These are phyloP conservation scores for Chaunax sp. DNA, from an alignment of 2,797 vertebrate species.

Conservation along the genomic window DNA sequence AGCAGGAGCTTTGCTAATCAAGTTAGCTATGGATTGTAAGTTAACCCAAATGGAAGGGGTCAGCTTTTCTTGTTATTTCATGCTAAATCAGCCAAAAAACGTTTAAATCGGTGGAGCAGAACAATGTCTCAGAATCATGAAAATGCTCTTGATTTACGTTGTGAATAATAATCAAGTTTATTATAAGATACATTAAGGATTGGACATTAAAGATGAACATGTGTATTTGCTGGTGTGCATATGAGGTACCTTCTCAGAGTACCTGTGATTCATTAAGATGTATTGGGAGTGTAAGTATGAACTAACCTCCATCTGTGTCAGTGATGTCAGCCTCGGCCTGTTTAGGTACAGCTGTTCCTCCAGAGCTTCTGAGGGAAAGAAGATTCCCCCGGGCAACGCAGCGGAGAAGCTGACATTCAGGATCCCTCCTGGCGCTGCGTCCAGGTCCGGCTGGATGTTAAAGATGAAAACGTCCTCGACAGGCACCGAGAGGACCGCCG, in stretches of 20 bases:
- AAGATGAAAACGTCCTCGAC: constrained; percentile 96
- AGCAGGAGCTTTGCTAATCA: too few species aligned
- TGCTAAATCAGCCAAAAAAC: neutral
- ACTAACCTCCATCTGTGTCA: constrained; percentile 92
- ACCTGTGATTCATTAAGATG: neutral
- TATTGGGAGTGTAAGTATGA: constrained; percentile 1
- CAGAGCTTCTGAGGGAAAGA: constrained; percentile 95
- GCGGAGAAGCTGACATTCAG: constrained; percentile 97
- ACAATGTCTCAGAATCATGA: neutral
- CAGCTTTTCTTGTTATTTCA: too few species aligned
- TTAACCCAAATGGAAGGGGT: too few species aligned
- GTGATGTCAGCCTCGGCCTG: constrained; percentile 89
- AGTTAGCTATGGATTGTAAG: too few species aligned
- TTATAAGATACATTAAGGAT: too few species aligned
- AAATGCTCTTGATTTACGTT: neutral
- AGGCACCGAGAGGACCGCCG: constrained; percentile 91
- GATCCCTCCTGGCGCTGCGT: constrained; percentile 87
- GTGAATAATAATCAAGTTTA: neutral
- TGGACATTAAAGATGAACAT: neutral
- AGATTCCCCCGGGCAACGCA: constrained; percentile 87
- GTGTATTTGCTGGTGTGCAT: too few species aligned
- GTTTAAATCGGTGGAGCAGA: neutral
- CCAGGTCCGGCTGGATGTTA: constrained; percentile 96
- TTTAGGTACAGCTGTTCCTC: constrained; percentile 98
- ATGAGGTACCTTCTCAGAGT: neutral